Percentiles rank a stretch among this genome's conserved stretches.
Conservation (phyloP, 2,888 invertebrate species). For the Agriopis marginaria region DNA sequence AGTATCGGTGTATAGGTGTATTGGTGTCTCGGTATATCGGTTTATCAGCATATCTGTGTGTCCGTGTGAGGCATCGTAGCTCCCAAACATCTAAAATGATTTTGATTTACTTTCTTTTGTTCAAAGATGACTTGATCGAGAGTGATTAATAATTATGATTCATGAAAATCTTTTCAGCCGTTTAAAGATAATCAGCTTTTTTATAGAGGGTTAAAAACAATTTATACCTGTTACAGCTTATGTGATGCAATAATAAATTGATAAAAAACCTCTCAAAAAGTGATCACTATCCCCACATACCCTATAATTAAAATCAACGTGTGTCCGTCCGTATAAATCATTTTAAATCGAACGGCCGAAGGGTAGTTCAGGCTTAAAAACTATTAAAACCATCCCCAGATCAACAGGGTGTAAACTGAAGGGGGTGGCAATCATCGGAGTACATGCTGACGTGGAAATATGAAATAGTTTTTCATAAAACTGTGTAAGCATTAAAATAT, state of each 20-base stretch:
- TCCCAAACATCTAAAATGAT: no score
- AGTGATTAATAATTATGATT: no score
- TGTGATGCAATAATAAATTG: background rate
- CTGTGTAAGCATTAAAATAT: constrained; percentile 34
- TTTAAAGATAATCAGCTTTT: no score
- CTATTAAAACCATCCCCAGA: constrained; percentile 68
- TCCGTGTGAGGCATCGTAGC: no score
- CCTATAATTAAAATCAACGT: constrained; percentile 39
- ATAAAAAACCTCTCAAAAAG: constrained; percentile 8
- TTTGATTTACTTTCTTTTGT: no score
- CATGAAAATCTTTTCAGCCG: no score
- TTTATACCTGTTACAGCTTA: no score
- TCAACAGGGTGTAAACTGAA: constrained; percentile 51
- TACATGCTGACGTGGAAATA: constrained; percentile 41
- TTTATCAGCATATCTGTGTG: no score
- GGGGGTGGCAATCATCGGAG: constrained; percentile 41
- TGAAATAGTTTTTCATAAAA: constrained; percentile 46
- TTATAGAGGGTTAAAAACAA: no score
- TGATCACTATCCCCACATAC: constrained; percentile 10
- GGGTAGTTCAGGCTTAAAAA: constrained; percentile 63
- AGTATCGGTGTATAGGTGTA: no score
- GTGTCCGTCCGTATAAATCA: constrained; percentile 44
- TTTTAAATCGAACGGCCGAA: constrained; percentile 46
- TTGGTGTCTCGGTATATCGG: no score
- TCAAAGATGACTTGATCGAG: no score